A percentile compares a stretch with the other conserved stretches of the same genome.
phyloP scores from a whole-genome alignment of 2,113 vertebrate species.

The Pyxicephalus adspersus region DNA sequence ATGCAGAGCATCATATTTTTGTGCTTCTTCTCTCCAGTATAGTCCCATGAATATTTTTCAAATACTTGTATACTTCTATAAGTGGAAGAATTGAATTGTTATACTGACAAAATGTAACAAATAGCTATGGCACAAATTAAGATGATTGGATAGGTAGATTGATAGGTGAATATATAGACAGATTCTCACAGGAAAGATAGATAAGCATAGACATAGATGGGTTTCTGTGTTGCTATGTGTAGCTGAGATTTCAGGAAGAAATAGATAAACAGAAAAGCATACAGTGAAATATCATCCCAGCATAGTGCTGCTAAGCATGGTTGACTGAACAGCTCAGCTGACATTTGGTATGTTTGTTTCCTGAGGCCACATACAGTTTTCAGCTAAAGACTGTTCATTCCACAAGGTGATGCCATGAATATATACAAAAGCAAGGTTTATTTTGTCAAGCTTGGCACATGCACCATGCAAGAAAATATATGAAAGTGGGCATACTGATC shows the following conservation, averaged over 20 bases:
- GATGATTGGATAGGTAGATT: no score
- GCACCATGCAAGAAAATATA: not conserved
- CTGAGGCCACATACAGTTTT: conserved; percentile 60
- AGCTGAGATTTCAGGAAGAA: not conserved
- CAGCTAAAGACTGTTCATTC: conserved; percentile 25
- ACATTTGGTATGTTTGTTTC: conserved; percentile 69
- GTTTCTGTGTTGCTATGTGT: not conserved
- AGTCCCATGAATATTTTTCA: no score
- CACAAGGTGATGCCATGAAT: conserved; percentile 44
- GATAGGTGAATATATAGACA: no score
- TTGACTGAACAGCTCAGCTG: conserved; percentile 70
- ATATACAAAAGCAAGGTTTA: conserved; percentile 31
- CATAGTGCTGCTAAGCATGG: conserved; percentile 66
- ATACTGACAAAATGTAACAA: no score
- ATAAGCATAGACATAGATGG: no score
- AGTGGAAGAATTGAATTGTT: no score
- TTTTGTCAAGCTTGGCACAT: conserved; percentile 56
- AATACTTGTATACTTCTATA: no score
- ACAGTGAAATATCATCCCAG: conserved; percentile 71
- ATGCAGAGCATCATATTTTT: no score
- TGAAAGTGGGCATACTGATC: no score
- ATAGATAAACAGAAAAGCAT: conserved; percentile 70
- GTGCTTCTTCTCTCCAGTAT: no score
- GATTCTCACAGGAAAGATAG: no score
- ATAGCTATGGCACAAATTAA: no score